These are phyloP conservation scores for human (Homo sapiens) DNA, from an alignment of 2,113 vertebrate species.

Conservation along the genomic window GRCh38 chr3:102584501-102585000, in stretches of 20 bases:
- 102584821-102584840: neutral
- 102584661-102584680: neutral
- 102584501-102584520: neutral
- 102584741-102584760: neutral
- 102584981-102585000: neutral
- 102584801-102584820: neutral
- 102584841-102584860: neutral
- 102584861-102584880: neutral
- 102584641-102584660: neutral
- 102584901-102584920: neutral
- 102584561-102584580: neutral
- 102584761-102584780: neutral
- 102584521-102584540: neutral
- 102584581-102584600: neutral
- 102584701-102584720: neutral
- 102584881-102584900: neutral
- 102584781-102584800: neutral
- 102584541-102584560: neutral
- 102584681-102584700: neutral
- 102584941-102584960: neutral
- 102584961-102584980: neutral
- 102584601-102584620: neutral
- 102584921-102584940: conserved; percentile 4
- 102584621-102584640: neutral
- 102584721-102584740: neutral